These are phyloP conservation scores for Cerceris rybyensis DNA, from an alignment of 2,888 invertebrate genomes.

Conservation along the genomic window DNA sequence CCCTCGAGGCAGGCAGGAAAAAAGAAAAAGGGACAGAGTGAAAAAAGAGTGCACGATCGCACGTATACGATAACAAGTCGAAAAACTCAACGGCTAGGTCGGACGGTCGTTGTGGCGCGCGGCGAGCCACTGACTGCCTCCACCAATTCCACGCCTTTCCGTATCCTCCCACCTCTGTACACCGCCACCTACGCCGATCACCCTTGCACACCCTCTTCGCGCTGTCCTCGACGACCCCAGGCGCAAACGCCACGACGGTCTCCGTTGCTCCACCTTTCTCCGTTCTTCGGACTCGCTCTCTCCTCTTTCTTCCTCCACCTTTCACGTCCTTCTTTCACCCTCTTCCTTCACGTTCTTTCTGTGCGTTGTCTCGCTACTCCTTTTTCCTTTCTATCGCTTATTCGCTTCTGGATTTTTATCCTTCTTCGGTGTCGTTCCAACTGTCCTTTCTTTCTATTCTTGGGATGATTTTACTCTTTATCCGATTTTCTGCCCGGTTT, in stretches of 20 bases:
- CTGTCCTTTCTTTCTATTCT: no score
- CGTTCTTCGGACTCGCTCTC: slow-evolving; percentile 20
- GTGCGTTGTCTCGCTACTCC: background rate
- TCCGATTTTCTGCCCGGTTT: no score
- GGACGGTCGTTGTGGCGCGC: slow-evolving; percentile 77
- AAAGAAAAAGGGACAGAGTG: background rate
- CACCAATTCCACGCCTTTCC: slow-evolving; percentile 75
- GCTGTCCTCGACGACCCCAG: slow-evolving; percentile 73
- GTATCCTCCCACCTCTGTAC: slow-evolving; percentile 41
- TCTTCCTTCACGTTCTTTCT: slow-evolving; percentile 2
- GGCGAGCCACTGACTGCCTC: slow-evolving; percentile 80
- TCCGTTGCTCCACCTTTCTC: slow-evolving; percentile 38
- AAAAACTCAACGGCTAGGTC: slow-evolving; percentile 60
- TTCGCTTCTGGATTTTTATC: slow-evolving; percentile 2
- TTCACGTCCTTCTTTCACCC: background rate
- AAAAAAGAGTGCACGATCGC: slow-evolving; percentile 7
- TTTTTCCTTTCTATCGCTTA: background rate
- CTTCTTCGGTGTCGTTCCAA: slow-evolving; percentile 9
- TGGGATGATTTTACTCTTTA: no score
- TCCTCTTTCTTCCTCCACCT: slow-evolving; percentile 14
- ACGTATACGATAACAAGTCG: slow-evolving; percentile 56
- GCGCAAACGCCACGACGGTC: slow-evolving; percentile 78
- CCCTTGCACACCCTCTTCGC: slow-evolving; percentile 62
- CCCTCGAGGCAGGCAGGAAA: background rate
- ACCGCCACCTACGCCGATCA: slow-evolving; percentile 60